Percentiles rank a stretch among this genome's conserved stretches.
Evolutionary conservation across 2,797 vertebrate genomes (phyloP).

Genomic region (Oreochromis grahami): DNA sequence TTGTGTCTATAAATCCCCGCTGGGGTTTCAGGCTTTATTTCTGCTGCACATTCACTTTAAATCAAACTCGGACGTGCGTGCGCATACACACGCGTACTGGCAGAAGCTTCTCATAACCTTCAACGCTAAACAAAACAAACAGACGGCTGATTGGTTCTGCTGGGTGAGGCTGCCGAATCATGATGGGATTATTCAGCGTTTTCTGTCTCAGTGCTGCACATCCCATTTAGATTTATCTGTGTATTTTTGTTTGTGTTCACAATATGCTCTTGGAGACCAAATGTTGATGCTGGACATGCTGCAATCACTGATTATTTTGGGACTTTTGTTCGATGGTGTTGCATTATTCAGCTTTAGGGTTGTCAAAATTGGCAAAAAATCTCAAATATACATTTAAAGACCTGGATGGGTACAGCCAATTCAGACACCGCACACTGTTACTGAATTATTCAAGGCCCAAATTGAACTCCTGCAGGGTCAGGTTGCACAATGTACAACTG

Average conservation of each 20-base stretch:
- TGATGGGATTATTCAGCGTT: slow-evolving; percentile 23
- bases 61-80: background rate
- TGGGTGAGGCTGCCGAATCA: background rate
- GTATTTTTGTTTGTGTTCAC: background rate
- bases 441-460: background rate
- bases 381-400: background rate
- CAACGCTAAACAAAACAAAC: slow-evolving; percentile 33
- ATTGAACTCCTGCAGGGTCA: background rate
- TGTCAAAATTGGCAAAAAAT: background rate
- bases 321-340: background rate
- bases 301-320: background rate
- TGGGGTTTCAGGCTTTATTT: slow-evolving; percentile 47
- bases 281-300: background rate
- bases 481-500: background rate
- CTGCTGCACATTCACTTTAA: slow-evolving; percentile 33
- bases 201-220: background rate
- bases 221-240: background rate
- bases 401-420: rapidly evolving
- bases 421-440: background rate
- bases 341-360: background rate
- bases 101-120: slow-evolving; percentile 40
- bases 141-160: slow-evolving; percentile 22
- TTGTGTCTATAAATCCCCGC: slow-evolving; percentile 59
- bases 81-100: background rate
- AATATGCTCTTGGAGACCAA: background rate